A percentile compares a stretch with the other conserved stretches of the same genome.
Conservation (phyloP, 1,140 invertebrate species). For the Penaeus indicus region DNA sequence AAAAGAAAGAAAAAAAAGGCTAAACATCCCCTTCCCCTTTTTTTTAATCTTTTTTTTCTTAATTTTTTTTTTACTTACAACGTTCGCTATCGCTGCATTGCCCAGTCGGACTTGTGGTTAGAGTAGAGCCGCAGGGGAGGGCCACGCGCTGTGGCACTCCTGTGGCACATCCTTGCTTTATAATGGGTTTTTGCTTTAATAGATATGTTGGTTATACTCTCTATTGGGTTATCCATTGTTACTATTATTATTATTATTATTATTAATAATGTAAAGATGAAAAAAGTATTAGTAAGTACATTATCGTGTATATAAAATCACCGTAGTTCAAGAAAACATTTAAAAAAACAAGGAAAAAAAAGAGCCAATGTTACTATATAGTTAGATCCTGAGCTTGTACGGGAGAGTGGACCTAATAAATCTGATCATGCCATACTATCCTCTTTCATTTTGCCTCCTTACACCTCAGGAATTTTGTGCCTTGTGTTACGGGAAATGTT, state of each 20-base stretch:
- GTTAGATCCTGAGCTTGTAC: constrained; percentile 58
- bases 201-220: constrained; percentile 22
- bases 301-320: constrained; percentile 51
- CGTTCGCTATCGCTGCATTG: constrained; percentile 19
- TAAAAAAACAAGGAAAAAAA: background rate
- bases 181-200: constrained; percentile 47
- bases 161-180: constrained; percentile 1
- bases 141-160: too few relatives aligned
- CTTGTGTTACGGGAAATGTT: too few relatives aligned
- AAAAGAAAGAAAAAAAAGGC: background rate
- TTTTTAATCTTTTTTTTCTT: too few relatives aligned
- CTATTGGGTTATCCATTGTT: constrained; percentile 47
- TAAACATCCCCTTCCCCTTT: background rate
- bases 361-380: background rate
- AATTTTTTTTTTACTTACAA: too few relatives aligned
- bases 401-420: constrained; percentile 59
- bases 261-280: constrained; percentile 37
- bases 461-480: too few relatives aligned
- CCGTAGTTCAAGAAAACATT: constrained; percentile 12
- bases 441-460: too few relatives aligned
- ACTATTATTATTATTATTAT: constrained; percentile 48
- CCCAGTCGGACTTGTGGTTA: constrained; percentile 2
- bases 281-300: constrained; percentile 3
- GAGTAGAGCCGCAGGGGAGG: background rate
- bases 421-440: background rate